Percentiles rank a stretch among this genome's conserved stretches.
Evolutionary conservation across 2,797 vertebrate genomes (phyloP).

Genomic region (Phoebastria nigripes): DNA sequence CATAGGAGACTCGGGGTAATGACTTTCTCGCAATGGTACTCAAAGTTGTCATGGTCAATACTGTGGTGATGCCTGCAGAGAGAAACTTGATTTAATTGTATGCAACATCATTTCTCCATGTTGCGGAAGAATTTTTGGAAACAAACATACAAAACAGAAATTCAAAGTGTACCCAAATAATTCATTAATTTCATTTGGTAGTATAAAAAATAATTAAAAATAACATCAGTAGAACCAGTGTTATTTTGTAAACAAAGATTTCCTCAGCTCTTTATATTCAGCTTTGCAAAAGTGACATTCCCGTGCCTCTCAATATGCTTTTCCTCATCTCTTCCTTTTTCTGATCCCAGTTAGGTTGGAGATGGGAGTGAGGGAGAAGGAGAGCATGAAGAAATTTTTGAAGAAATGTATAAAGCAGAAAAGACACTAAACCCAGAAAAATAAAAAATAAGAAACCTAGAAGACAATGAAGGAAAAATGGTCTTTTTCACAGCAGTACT

Average conservation of each 20-base stretch:
- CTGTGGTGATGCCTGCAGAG: conserved; percentile 90
- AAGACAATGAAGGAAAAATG: neutral
- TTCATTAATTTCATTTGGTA: neutral
- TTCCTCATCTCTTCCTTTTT: neutral
- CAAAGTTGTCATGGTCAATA: conserved; percentile 95
- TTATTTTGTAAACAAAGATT: neutral
- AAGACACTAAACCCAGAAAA: neutral
- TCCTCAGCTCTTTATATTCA: neutral
- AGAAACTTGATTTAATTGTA: neutral
- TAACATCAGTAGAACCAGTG: neutral
- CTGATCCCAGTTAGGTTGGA: neutral
- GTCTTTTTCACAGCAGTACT: neutral
- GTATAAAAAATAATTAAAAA: neutral
- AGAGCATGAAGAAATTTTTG: neutral
- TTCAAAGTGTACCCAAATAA: neutral
- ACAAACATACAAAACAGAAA: neutral
- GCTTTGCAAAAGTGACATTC: neutral
- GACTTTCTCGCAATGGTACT: conserved; percentile 93
- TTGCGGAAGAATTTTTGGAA: neutral
- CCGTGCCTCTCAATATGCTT: neutral
- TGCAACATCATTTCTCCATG: neutral
- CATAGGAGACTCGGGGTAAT: conserved; percentile 91
- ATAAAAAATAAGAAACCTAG: neutral
- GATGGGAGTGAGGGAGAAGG: neutral
- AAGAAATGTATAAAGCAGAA: neutral